phyloP scores from a whole-genome alignment of 2,797 vertebrate genomes.

The Thalassophryne amazonica region DNA sequence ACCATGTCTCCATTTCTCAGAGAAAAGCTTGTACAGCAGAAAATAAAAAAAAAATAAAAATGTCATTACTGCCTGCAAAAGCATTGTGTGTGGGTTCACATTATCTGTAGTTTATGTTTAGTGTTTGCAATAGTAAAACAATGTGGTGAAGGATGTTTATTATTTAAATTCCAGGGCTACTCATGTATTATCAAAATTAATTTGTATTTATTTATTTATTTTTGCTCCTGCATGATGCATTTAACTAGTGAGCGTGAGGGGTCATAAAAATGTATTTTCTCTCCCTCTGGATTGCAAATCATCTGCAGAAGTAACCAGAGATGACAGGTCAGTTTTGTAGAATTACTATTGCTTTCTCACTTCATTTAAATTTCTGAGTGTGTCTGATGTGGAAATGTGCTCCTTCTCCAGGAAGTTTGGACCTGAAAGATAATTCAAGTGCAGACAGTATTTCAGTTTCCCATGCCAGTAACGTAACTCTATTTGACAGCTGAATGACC shows the following conservation, averaged over 20 bases:
- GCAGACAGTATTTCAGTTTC: constrained; percentile 16
- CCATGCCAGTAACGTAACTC: constrained; percentile 4
- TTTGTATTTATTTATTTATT: no score
- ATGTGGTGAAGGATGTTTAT: no score
- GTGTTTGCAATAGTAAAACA: no score
- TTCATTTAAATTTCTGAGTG: constrained; percentile 9
- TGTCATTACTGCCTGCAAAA: no score
- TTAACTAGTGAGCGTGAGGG: no score
- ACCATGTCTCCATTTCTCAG: neutral
- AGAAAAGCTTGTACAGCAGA: constrained; percentile 8
- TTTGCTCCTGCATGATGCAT: no score
- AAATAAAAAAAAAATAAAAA: neutral
- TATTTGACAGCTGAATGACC: constrained; percentile 8
- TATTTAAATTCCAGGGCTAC: no score
- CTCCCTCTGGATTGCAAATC: neutral
- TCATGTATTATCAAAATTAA: no score
- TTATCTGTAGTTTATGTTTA: no score
- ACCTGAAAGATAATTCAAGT: constrained; percentile 2
- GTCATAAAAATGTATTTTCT: neutral
- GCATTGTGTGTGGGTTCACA: no score
- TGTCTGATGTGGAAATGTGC: constrained; percentile 4
- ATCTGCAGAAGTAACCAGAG: constrained; percentile 1
- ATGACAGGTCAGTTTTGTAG: neutral
- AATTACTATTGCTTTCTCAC: constrained; percentile 5
- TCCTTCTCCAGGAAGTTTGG: constrained; percentile 5